Evolutionary conservation across 53 echinoderm and acorn worm species (phyloP).

Genomic region (Actinopyga echinites): DNA sequence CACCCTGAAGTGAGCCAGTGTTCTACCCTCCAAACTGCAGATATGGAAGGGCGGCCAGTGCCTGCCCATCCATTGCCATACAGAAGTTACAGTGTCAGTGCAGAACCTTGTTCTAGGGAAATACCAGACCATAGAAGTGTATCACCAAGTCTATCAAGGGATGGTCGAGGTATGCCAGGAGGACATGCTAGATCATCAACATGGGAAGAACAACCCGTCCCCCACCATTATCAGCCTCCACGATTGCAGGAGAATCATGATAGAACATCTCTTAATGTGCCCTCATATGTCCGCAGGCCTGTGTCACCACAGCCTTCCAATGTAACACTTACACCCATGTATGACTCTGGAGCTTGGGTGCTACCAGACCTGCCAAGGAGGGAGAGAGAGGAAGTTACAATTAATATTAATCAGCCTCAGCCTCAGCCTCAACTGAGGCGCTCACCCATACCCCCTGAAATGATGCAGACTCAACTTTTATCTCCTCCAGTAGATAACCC

Average conservation of each 20-base stretch:
- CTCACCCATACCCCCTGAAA: not conserved
- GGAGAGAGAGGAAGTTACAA: not conserved
- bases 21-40: not conserved
- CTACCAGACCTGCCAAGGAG: not conserved
- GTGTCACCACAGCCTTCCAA: not conserved
- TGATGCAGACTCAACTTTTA: not conserved
- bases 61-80: not conserved
- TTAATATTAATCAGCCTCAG: not conserved
- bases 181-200: not conserved
- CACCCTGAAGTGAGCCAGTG: not conserved
- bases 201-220: not conserved
- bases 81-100: conserved; percentile 13
- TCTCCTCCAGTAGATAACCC: not conserved
- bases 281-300: not conserved
- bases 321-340: too few relatives aligned
- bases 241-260: not conserved
- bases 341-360: conserved; percentile 3
- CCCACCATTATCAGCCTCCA: not conserved
- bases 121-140: not conserved
- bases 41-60: conserved; percentile 1
- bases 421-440: not conserved
- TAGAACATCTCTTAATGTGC: not conserved
- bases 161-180: not conserved
- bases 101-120: not conserved
- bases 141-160: not conserved